Evolutionary conservation across 1,140 invertebrate genomes (phyloP).

Genomic region (Berghia stephanieae): DNA sequence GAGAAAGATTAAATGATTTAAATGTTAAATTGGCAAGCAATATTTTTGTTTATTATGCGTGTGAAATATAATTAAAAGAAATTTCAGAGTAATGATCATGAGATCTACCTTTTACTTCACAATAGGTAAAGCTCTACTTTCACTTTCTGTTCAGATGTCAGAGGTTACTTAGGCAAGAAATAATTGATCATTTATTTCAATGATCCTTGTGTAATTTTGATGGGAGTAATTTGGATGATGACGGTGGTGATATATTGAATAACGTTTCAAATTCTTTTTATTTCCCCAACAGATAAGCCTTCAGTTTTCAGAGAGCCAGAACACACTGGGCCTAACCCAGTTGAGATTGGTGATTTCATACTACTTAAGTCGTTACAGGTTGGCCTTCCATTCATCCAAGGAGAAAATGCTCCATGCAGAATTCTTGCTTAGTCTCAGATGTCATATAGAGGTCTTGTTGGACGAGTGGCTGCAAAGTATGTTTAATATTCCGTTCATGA

Average conservation of each 20-base stretch:
- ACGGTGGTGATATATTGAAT: neutral
- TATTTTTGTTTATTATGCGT: too few relatives aligned
- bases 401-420: conserved; percentile 50
- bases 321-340: conserved; percentile 48
- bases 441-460: conserved; percentile 47
- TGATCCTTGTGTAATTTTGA: neutral
- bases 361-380: conserved; percentile 41
- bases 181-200: neutral
- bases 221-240: neutral
- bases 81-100: too few relatives aligned
- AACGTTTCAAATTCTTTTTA: neutral
- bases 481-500: too few relatives aligned
- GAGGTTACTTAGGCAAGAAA: neutral
- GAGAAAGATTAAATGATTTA: too few relatives aligned
- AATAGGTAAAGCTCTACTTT: too few relatives aligned
- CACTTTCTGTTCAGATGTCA: too few relatives aligned
- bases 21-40: too few relatives aligned
- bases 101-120: too few relatives aligned
- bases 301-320: conserved; percentile 12
- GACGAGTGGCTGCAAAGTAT: conserved; percentile 57
- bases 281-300: neutral
- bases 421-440: conserved; percentile 50
- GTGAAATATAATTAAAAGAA: too few relatives aligned
- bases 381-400: conserved; percentile 18
- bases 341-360: conserved; percentile 54